A percentile compares a stretch with the other conserved stretches of the same genome.
phyloP scores from a whole-genome alignment of 2,888 invertebrate species.

The Norana najaformis region DNA sequence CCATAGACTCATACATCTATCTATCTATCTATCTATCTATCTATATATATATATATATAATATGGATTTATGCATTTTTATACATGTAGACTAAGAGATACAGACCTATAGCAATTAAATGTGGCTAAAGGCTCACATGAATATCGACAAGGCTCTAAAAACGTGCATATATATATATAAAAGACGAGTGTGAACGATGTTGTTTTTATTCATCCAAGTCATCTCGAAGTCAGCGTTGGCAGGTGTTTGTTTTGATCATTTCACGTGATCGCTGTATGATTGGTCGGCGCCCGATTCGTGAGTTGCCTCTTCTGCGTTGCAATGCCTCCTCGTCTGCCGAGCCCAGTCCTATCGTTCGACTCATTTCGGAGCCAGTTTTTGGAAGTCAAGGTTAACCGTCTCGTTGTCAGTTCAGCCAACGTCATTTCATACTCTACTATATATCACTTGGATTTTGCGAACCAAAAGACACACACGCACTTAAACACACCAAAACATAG shows the following conservation, averaged over 20 bases:
- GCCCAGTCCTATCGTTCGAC: too few species aligned
- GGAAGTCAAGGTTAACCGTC: not conserved
- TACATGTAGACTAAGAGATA: not conserved
- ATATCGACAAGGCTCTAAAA: not conserved
- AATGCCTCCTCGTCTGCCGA: too few species aligned
- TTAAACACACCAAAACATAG: too few species aligned
- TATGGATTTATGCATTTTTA: too few species aligned
- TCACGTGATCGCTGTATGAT: conserved; percentile 13
- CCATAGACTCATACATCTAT: too few species aligned
- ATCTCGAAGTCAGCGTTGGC: not conserved
- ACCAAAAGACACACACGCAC: too few species aligned
- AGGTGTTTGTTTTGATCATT: not conserved
- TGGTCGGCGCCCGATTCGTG: not conserved
- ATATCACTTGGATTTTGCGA: too few species aligned
- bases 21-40: too few species aligned
- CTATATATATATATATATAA: too few species aligned
- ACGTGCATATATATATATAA: too few species aligned
- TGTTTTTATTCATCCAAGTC: not conserved
- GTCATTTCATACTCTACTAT: too few species aligned
- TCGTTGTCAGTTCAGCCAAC: too few species aligned
- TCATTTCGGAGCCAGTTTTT: not conserved
- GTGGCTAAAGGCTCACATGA: not conserved
- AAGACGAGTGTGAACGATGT: not conserved
- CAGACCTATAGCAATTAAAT: not conserved
- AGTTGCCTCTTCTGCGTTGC: not conserved